These are phyloP conservation scores for Cephus spinipes DNA, from an alignment of 2,888 invertebrate species.

Conservation along the genomic window DNA sequence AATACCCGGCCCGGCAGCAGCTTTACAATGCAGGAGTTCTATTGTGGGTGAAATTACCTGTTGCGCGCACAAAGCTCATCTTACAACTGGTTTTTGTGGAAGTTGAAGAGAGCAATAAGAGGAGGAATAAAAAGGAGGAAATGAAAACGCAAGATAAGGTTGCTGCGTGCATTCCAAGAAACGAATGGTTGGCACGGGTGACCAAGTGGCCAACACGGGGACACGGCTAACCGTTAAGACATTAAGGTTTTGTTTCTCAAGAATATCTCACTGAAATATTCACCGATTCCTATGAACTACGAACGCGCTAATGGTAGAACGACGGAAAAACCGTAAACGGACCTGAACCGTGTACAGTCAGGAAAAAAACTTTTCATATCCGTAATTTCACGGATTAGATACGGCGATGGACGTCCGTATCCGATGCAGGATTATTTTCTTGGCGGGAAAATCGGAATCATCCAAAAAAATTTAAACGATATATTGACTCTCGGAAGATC, in stretches of 20 bases:
- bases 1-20: not conserved
- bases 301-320: not conserved
- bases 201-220: not conserved
- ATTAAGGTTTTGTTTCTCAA: not conserved
- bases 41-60: conserved; percentile 33
- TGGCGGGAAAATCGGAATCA: not conserved
- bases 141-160: conserved; percentile 8
- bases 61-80: conserved; percentile 28
- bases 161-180: not conserved
- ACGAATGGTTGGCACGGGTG: not conserved
- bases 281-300: not conserved
- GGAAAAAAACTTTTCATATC: not conserved
- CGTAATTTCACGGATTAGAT: conserved; percentile 1
- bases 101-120: conserved; percentile 4
- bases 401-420: not conserved
- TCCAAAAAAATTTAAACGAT: not conserved
- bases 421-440: not conserved
- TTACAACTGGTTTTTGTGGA: conserved; percentile 28
- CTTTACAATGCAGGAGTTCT: conserved; percentile 4
- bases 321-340: not conserved
- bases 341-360: not conserved
- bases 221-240: not conserved
- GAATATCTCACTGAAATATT: not conserved
- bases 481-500: conserved; percentile 3
- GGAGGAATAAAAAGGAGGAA: not conserved